Evolutionary conservation across 2,113 vertebrate species (phyloP), one percentile per base, ranked within the genome.

Genomic region (Anhinga anhinga): DNA sequence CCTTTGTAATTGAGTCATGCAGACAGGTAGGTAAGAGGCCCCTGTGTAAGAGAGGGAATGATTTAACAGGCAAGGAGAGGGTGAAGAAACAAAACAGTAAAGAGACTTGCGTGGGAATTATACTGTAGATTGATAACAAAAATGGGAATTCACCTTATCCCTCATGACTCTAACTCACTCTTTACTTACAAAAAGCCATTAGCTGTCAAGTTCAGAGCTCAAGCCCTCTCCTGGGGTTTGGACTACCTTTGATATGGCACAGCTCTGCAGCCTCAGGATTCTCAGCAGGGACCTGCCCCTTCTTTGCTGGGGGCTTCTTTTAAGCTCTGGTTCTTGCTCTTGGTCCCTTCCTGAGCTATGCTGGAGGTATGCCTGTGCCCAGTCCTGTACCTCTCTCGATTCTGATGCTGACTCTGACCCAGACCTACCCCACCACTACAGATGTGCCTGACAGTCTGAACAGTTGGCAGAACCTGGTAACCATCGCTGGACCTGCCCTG

Each of bases 381-480:
- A 12, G 9, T 7, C 53, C 69, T 27, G 14, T 25, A 44, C 11
- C 11, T 52, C 10, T 30, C 38, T n/a, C n/a, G n/a, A 12, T 21
- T 81, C 76, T 36, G 44, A 11, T 44, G 32, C 7, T 61, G 44
- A 7, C 30, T 55, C n/a, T 59, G 59, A 30, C 23, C 12, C 23
- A 56, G 52, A 19, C 29, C 32, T 71, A 15, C 16, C 30, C 25
- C 3, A 17, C 25, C 18, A 4, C 56, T 72, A 7, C 36, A 47
- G 21, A 7, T 0, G 1, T 61, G 14, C 8, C 55, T 25, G 53
- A 12, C 11, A 12, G 44, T 12, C 29, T 55, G 52, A 22, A 10
- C 32, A 50, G 18, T 1, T 78, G 45, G 32, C 72, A 66, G 59
- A 44, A 13, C 30, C 55, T 13, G 23, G 18, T 61, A 10, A 30